Conservation (phyloP, 1,140 invertebrate genomes). For the Drosophila subpulchrella region DNA sequence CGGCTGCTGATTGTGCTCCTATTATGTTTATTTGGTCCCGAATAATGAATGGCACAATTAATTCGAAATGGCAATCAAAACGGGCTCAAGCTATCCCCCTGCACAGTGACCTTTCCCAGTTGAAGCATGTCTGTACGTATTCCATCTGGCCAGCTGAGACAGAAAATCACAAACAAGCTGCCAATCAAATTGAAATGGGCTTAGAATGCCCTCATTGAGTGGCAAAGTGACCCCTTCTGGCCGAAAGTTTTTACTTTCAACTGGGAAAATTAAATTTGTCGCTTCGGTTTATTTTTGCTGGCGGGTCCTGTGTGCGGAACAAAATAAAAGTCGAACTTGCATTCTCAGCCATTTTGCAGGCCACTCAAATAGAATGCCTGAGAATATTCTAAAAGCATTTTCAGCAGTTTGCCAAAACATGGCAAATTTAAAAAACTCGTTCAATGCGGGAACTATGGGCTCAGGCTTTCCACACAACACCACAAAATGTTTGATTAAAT, state of each 20-base stretch:
- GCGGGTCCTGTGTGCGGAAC: not conserved
- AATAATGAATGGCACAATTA: constrained; percentile 49
- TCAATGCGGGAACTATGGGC: constrained; percentile 1
- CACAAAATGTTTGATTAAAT: constrained; percentile 38
- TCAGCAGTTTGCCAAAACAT: not conserved
- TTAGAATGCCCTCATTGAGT: not conserved
- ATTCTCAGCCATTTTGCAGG: constrained; percentile 27
- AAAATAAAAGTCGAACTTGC: constrained; percentile 20
- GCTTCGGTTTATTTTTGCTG: not conserved
- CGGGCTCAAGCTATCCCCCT: not conserved
- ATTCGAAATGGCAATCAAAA: constrained; percentile 36
- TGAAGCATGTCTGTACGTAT: not conserved
- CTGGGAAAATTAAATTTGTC: constrained; percentile 25
- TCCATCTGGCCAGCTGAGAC: not conserved
- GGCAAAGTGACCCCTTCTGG: not conserved
- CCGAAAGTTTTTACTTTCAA: constrained; percentile 5
- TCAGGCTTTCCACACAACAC: not conserved
- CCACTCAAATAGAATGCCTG: constrained; percentile 21
- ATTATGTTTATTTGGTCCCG: constrained; percentile 46
- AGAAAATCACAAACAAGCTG: constrained; percentile 10
- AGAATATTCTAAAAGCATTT: constrained; percentile 39
- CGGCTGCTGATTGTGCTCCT: constrained; percentile 51
- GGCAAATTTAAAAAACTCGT: constrained; percentile 6
- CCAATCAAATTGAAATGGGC: constrained; percentile 11
- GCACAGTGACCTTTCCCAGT: constrained; percentile 1